A percentile compares a stretch with the other conserved stretches of the same genome.
Conservation (phyloP, 2,113 vertebrate genomes). For the Rutilus rutilus region DNA sequence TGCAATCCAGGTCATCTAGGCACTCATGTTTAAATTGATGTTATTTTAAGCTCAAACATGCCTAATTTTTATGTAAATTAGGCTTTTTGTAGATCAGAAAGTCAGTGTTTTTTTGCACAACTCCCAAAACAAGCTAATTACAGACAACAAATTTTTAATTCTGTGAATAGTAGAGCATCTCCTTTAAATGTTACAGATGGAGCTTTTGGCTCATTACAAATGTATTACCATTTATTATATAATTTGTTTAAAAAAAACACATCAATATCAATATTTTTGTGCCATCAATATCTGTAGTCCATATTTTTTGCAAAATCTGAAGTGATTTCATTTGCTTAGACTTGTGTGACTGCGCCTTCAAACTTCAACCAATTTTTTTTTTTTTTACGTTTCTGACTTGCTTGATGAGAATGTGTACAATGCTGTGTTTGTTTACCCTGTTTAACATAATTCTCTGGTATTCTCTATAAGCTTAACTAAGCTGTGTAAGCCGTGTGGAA, state of each 20-base stretch:
- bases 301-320: neutral
- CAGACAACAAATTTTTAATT: neutral
- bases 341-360: neutral
- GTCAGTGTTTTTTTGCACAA: neutral
- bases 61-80: neutral
- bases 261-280: no score
- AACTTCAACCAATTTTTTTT: no score
- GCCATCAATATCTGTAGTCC: neutral
- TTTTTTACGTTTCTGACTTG: neutral
- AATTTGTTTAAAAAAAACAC: neutral
- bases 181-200: no score
- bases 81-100: neutral
- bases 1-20: neutral
- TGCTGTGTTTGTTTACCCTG: neutral
- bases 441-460: constrained; percentile 5
- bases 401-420: constrained; percentile 6
- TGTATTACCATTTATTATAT: no score
- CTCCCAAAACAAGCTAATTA: neutral
- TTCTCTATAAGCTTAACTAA: neutral
- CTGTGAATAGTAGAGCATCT: neutral
- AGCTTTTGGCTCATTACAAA: no score
- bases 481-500: neutral
- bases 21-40: neutral
- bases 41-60: neutral
- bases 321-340: neutral